Conservation (phyloP, 1,140 invertebrate species). For the Andricus grossulariae region DNA sequence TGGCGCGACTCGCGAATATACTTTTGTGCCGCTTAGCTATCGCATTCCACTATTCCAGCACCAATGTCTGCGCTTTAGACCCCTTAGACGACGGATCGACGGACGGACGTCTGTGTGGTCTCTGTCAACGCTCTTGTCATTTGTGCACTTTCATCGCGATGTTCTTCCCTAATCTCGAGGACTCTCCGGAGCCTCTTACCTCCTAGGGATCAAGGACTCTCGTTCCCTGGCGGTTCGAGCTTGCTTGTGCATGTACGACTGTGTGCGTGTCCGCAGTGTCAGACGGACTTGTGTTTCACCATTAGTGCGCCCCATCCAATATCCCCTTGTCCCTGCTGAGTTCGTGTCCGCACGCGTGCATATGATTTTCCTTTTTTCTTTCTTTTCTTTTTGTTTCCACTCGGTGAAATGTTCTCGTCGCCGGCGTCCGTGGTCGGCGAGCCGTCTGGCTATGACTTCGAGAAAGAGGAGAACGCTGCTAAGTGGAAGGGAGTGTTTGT, state of each 20-base stretch:
- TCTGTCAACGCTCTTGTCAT: constrained; percentile 47
- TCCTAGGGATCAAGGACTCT: not conserved
- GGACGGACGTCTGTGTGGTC: constrained; percentile 46
- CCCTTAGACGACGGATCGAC: constrained; percentile 42
- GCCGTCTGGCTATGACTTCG: constrained; percentile 88
- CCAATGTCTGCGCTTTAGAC: constrained; percentile 48
- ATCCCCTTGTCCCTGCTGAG: not conserved
- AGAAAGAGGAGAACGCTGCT: constrained; percentile 88
- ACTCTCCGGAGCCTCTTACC: constrained; percentile 42
- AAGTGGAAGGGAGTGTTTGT: constrained; percentile 95
- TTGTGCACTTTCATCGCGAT: constrained; percentile 41
- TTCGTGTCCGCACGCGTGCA: constrained; percentile 39
- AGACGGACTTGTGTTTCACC: not conserved
- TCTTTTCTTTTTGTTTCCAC: constrained; percentile 47
- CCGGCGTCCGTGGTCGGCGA: constrained; percentile 77
- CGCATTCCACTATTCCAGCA: constrained; percentile 28
- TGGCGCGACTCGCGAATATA: constrained; percentile 23
- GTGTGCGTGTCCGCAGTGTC: constrained; percentile 11
- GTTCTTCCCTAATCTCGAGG: constrained; percentile 47
- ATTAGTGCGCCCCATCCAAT: not conserved
- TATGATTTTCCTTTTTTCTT: constrained; percentile 53
- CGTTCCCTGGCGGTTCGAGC: not conserved
- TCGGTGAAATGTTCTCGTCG: constrained; percentile 77
- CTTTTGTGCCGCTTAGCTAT: constrained; percentile 50
- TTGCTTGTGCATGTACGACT: not conserved